Conservation (phyloP, 1,140 invertebrate species). For the Portunus trituberculatus region DNA sequence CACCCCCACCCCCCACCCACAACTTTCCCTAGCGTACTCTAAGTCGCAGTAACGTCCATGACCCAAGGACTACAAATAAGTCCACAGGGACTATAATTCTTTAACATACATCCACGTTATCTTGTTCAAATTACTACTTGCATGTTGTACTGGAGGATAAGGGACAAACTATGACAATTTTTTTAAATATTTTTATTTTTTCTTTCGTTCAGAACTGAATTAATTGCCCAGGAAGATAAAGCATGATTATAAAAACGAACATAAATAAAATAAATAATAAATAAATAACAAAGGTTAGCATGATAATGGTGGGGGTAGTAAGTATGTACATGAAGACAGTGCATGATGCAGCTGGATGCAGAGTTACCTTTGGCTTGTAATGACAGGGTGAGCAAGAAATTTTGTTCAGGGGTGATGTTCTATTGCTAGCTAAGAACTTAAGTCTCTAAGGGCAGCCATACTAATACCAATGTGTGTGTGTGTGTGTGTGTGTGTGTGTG, state of each 20-base stretch:
- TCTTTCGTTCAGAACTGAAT: neutral
- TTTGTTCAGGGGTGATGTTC: neutral
- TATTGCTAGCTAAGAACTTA: neutral
- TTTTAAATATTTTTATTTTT: neutral
- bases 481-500: constrained; percentile 3
- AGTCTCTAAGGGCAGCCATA: neutral
- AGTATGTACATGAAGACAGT: neutral
- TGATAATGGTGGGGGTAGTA: neutral
- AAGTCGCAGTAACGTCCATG: too few species aligned
- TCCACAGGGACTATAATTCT: too few species aligned
- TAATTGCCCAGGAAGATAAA: neutral
- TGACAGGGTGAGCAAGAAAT: neutral
- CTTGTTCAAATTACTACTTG: too few species aligned
- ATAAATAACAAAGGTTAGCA: constrained; percentile 15
- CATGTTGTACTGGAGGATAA: too few species aligned
- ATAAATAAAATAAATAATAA: neutral
- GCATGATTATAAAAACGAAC: neutral
- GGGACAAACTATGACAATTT: neutral
- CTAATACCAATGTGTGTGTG: neutral
- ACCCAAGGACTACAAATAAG: too few species aligned
- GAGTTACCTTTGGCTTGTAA: neutral
- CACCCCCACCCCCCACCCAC: neutral
- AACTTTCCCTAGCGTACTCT: neutral
- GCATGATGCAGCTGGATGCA: neutral
- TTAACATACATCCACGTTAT: too few species aligned